phyloP scores from a whole-genome alignment of 2,888 invertebrate genomes.

The Habroteleia sp. region DNA sequence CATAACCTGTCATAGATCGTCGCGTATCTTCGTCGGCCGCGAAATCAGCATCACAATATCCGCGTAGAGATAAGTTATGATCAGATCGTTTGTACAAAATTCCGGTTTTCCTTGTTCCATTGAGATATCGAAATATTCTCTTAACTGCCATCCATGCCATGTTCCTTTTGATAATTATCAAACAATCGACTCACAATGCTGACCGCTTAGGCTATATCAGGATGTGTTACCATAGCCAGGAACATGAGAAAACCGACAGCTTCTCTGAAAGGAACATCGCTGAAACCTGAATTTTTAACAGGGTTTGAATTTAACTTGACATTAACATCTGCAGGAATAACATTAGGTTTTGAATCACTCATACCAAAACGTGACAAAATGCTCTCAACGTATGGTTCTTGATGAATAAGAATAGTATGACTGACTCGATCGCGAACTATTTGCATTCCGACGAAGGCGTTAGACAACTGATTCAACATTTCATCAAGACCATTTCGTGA shows the following conservation, averaged over 20 bases:
- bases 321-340: not conserved
- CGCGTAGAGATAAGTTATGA: no score
- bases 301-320: no score
- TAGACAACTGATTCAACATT: slow-evolving; percentile 2
- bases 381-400: not conserved
- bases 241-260: slow-evolving; percentile 18
- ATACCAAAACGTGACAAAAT: no score
- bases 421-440: slow-evolving; percentile 38
- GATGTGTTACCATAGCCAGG: slow-evolving; percentile 13
- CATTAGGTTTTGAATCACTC: not conserved
- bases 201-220: slow-evolving; percentile 33
- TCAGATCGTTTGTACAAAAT: no score
- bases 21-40: slow-evolving; percentile 16
- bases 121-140: no score
- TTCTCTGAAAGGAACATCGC: not conserved
- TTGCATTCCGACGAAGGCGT: slow-evolving; percentile 53
- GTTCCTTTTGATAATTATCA: slow-evolving; percentile 28
- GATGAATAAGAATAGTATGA: slow-evolving; percentile 3
- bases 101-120: no score
- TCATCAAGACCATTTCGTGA: not conserved
- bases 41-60: no score
- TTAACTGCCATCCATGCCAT: slow-evolving; percentile 41
- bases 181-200: slow-evolving; percentile 32
- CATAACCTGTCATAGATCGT: slow-evolving; percentile 49
- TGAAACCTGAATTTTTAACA: not conserved